Conservation (phyloP, 2,888 invertebrate genomes). For the Drosophila nr. perissopoda region DNA sequence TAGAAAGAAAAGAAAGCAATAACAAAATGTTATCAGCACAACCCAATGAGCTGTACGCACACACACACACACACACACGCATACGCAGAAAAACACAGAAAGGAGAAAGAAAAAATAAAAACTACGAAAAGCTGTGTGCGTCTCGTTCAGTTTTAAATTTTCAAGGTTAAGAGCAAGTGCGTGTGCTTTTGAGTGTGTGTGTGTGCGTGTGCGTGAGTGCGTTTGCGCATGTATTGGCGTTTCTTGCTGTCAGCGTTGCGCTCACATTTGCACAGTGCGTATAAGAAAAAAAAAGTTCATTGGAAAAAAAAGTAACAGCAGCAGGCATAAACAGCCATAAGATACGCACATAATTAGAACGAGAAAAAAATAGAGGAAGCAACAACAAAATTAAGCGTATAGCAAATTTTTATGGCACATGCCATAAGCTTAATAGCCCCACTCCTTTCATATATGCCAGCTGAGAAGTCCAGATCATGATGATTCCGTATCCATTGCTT, state of each 20-base stretch:
- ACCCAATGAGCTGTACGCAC: conserved; percentile 48
- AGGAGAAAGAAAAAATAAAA: conserved; percentile 47
- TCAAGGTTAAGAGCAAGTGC: conserved; percentile 80
- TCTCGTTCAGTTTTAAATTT: conserved; percentile 49
- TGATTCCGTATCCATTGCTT: conserved; percentile 37
- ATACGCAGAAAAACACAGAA: conserved; percentile 37
- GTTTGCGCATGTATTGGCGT: conserved; percentile 38
- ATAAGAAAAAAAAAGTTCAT: conserved; percentile 44
- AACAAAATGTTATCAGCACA: conserved; percentile 71
- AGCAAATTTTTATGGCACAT: conserved; percentile 57
- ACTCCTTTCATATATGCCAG: conserved; percentile 28
- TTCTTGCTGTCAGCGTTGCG: conserved; percentile 34
- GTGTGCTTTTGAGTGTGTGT: conserved; percentile 53
- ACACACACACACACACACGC: conserved; percentile 13
- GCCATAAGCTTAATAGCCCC: conserved; percentile 63
- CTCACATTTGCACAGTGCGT: conserved; percentile 60
- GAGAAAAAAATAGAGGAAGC: conserved; percentile 26
- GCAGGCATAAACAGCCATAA: conserved; percentile 29
- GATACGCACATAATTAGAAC: conserved; percentile 57
- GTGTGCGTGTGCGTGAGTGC: conserved; percentile 17
- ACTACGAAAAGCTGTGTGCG: conserved; percentile 47
- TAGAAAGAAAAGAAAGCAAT: conserved; percentile 64
- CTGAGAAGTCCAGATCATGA: conserved; percentile 58
- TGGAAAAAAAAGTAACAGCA: conserved; percentile 26
- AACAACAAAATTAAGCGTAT: conserved; percentile 13